These are phyloP conservation scores for Cacoxenus indagator DNA, from an alignment of 2,888 invertebrate genomes.

Conservation along the genomic window DNA sequence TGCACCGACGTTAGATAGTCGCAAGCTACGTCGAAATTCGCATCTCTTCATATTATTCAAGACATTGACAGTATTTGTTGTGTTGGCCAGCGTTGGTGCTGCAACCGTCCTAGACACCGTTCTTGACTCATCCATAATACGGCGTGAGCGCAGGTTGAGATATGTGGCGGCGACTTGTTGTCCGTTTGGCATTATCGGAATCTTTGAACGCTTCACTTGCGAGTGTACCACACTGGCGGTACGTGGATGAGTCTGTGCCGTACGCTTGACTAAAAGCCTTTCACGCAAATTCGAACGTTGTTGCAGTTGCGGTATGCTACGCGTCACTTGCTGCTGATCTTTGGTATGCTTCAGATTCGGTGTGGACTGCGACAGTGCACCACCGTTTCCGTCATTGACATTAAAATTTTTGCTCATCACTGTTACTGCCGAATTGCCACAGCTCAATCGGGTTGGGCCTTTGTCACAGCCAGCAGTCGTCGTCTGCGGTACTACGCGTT, in stretches of 20 bases:
- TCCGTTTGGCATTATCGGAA: too few species aligned
- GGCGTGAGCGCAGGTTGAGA: neutral
- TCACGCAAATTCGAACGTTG: neutral
- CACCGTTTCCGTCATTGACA: too few species aligned
- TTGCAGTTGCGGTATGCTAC: too few species aligned
- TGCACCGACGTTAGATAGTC: slow-evolving; percentile 34
- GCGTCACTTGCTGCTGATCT: slow-evolving; percentile 34
- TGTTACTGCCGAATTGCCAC: slow-evolving; percentile 25
- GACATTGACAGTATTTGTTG: slow-evolving; percentile 39
- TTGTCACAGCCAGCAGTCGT: neutral
- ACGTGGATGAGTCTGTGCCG: neutral
- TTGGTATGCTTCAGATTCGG: neutral
- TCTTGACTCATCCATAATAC: slow-evolving; percentile 9
- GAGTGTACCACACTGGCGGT: neutral
- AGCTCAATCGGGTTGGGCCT: slow-evolving; percentile 21
- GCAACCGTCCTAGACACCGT: slow-evolving; percentile 20
- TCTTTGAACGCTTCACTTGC: neutral
- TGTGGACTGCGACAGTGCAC: too few species aligned
- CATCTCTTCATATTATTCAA: slow-evolving; percentile 34
- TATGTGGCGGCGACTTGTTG: slow-evolving; percentile 1
- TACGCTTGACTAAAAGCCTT: neutral
- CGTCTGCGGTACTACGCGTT: neutral
- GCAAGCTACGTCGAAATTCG: slow-evolving; percentile 46
- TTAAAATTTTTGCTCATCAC: too few species aligned
- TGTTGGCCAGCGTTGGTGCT: slow-evolving; percentile 31